Percentiles rank a stretch among this genome's conserved stretches.
Conservation (phyloP, 2,113 vertebrate genomes). For the Psittacus erithacus region DNA sequence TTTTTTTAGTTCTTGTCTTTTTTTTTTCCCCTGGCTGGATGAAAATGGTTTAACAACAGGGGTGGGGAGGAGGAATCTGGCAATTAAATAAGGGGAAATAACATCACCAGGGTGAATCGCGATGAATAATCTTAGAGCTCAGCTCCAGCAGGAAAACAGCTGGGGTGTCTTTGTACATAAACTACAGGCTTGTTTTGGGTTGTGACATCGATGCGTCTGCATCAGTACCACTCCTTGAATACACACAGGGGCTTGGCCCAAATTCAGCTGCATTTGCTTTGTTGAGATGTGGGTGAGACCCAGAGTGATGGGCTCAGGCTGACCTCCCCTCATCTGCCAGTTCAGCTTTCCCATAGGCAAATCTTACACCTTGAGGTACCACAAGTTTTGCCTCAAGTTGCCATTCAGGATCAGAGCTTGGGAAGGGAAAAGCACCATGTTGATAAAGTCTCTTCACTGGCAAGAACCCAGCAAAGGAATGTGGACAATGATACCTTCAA, state of each 20-base stretch:
- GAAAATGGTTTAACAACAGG: conserved; percentile 46
- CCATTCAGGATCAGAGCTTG: neutral
- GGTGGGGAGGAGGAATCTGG: neutral
- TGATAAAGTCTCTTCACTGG: neutral
- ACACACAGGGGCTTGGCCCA: neutral
- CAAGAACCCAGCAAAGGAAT: neutral
- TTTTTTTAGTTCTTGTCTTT: neutral
- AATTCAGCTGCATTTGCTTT: neutral
- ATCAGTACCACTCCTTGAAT: neutral
- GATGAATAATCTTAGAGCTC: conserved; percentile 24
- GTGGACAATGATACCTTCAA: neutral
- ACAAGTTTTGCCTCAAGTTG: neutral
- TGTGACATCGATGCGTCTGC: neutral
- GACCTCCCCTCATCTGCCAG: neutral
- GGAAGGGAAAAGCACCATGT: neutral
- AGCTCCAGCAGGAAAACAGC: conserved; percentile 52
- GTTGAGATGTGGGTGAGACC: neutral
- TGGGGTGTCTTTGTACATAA: conserved; percentile 5
- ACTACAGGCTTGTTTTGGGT: neutral
- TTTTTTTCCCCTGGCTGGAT: neutral
- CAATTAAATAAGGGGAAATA: conserved; percentile 56
- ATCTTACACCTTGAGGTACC: neutral
- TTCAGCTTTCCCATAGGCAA: neutral
- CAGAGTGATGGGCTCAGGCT: neutral
- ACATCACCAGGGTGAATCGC: neutral